Evolutionary conservation across 2,888 invertebrate genomes (phyloP), one percentile per base, ranked within the genome.

Genomic region (Drosophila paucipuncta): DNA sequence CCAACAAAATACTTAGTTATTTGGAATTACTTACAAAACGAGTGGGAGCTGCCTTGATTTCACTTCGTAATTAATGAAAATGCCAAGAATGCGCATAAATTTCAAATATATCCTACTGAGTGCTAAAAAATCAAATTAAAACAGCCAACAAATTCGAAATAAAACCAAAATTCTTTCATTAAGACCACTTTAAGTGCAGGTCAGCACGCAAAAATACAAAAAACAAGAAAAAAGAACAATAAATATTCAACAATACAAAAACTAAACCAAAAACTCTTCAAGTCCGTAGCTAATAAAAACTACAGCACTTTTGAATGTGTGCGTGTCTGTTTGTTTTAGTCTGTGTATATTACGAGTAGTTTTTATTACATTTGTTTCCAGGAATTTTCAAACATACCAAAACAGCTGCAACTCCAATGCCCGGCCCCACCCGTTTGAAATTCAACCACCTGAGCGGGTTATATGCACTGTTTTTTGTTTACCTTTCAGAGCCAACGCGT

Each of bases 301-400:
- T 73, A 61, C 55, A 73, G 62, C 39, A 76, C 62, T 73, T 73
- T 58, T 53, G 4, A 22, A n/a, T 59, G 58, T n/a, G 61, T 65
- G 61, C 10, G 50, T 47, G 47, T 47, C 7, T 47, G 43, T 30
- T 25, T 16, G 53, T 39, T 28, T 39, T 54, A 47, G 68, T 66
- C 53, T 68, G 57, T 55, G 62, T 60, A 37, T 80, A 85, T 83
- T 83, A 76, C 85, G 84, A 86, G 84, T 84, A 82, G 90, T 86
- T 88, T 87, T 88, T 90, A 88, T 88, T 88, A 88, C 89, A 90
- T 90, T 86, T 89, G 89, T 89, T 86, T 89, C 85, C 81, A 86
- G 85, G 89, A 86, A 86, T 86, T 86, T 89, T 86, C 85, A 83
- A 85, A 86, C 85, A 86, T 86, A 83, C 83, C 83, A 86, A 85